phyloP scores from a whole-genome alignment of 2,113 vertebrate genomes.

The Zeus faber region DNA sequence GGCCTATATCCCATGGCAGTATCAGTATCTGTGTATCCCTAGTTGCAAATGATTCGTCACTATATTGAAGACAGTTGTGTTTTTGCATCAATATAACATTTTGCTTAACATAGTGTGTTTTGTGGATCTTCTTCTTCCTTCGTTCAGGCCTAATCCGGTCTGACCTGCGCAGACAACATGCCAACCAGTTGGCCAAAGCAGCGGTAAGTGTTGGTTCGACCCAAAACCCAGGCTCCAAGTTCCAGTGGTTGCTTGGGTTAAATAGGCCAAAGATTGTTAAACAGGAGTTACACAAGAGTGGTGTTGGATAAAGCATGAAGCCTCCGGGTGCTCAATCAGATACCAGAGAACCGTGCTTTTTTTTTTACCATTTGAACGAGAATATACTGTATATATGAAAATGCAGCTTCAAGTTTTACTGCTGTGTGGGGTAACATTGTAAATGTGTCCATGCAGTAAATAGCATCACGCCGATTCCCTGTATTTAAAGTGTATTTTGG shows the following conservation, averaged over 20 bases:
- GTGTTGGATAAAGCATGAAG: not conserved
- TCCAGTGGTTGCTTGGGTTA: not conserved
- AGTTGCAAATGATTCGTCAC: too few relatives aligned
- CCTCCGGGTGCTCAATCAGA: not conserved
- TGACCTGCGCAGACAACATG: conserved; percentile 86
- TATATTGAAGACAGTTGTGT: too few relatives aligned
- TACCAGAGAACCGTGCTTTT: not conserved
- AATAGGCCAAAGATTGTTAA: not conserved
- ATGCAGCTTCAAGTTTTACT: not conserved
- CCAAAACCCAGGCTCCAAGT: not conserved
- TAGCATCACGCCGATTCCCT: not conserved
- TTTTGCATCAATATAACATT: too few relatives aligned
- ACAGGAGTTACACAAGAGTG: too few relatives aligned
- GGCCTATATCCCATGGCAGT: too few relatives aligned
- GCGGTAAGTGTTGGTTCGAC: conserved; percentile 75
- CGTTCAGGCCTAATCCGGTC: conserved; percentile 83
- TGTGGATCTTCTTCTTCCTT: too few relatives aligned
- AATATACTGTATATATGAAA: not conserved
- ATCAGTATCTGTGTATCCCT: too few relatives aligned
- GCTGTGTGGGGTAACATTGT: not conserved
- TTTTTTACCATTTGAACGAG: not conserved
- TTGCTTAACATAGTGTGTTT: too few relatives aligned
- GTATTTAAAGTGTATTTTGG: not conserved
- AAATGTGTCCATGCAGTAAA: not conserved
- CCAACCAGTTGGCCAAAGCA: conserved; percentile 71